Conservation (phyloP, 2,888 invertebrate species). For the Anoplius nigerrimus region DNA sequence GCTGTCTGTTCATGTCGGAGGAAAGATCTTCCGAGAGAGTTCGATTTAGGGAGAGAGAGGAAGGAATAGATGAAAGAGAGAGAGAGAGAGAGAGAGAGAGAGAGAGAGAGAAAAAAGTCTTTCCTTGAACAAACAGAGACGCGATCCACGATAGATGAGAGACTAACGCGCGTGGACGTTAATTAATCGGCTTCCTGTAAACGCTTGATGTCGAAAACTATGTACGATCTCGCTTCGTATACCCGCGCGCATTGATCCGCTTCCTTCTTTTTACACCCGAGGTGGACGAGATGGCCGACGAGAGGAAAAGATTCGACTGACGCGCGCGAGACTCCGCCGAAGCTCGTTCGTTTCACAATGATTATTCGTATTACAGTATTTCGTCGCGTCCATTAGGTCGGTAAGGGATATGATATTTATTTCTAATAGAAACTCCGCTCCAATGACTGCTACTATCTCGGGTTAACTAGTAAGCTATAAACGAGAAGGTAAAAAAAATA, state of each 20-base stretch:
- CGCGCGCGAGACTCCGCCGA: background rate
- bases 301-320: background rate
- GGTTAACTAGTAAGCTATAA: conserved; percentile 37
- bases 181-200: conserved; percentile 37
- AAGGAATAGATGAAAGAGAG: no score
- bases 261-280: background rate
- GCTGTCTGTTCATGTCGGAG: background rate
- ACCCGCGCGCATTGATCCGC: background rate
- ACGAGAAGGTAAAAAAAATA: no score
- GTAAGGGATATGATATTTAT: conserved; percentile 63
- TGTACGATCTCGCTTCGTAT: background rate
- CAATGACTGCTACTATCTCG: conserved; percentile 42
- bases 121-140: no score
- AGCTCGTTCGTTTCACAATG: conserved; percentile 43
- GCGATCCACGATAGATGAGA: no score
- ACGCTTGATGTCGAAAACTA: conserved; percentile 29
- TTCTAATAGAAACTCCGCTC: conserved; percentile 56
- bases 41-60: background rate
- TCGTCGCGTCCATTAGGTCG: conserved; percentile 64
- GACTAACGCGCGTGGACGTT: conserved; percentile 7
- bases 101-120: no score
- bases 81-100: no score
- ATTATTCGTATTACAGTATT: conserved; percentile 56
- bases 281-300: background rate
- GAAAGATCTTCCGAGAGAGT: no score